Evolutionary conservation across 1,140 invertebrate species (phyloP), one percentile per base, ranked within the genome.

Genomic region (Cardiocondyla obscurior): DNA sequence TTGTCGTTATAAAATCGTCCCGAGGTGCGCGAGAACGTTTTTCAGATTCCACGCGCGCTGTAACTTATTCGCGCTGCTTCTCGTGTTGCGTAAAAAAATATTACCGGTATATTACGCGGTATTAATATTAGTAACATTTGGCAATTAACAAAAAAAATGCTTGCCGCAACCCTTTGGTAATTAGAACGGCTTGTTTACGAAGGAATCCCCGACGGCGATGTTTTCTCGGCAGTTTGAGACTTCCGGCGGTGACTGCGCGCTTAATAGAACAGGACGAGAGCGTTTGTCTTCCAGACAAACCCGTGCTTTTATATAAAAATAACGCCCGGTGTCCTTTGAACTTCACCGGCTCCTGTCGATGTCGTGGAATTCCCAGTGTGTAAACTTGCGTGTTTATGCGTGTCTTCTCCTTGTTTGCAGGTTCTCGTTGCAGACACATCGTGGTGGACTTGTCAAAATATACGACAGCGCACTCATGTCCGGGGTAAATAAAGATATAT

Each of bases 391-490:
- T 79, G 53, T 57, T 82, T 67, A 87, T 53, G 77, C 44, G 84
- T 84, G 85, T 73, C 53, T 89, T 85, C 83, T 89, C 67, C 84
- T 90, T 88, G 86, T 85, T 95, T 95, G n/a, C 94, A 97, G 97
- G 92, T 98, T 99, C 94, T 97, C 97, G 51, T 94, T 99, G 51
- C 97, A 98, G 94, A 97, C 97, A 87, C 95, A 97, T 85, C 95
- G 97, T 33, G 98, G 98, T 36, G 97, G 97, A 10, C 94, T 98
- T 58, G 97, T 98, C 72, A 98, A 98, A 94, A 97, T 99, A 19
- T 97, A 98, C 94, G 98, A 98, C 90, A 97, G 97, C 49, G 97
- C 97, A 46, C 94, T 98, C 64, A 98, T 98, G 96, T 96, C 97
- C 57, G 97, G 96, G 90, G 96, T 96, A 92, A 95, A 95, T 94